Percentiles rank a stretch among this genome's conserved stretches.
Evolutionary conservation across 2,113 vertebrate species (phyloP).

Genomic region (Corapipo altera): DNA sequence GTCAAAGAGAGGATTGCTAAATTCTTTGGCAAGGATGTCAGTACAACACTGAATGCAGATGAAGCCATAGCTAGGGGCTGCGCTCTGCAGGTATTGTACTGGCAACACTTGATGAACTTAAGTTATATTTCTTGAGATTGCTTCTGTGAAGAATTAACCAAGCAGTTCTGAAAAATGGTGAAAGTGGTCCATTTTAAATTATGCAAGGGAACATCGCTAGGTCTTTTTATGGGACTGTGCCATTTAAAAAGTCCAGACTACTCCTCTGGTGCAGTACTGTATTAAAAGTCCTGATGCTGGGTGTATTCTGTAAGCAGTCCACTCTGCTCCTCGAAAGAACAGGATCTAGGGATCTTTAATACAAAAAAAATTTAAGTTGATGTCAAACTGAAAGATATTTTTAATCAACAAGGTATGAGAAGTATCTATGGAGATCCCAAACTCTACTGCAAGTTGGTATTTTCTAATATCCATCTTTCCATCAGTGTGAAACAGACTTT

Average conservation of each 20-base stretch:
- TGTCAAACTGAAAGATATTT: neutral
- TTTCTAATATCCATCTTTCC: neutral
- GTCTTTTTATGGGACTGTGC: neutral
- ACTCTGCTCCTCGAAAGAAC: neutral
- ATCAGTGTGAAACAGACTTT: neutral
- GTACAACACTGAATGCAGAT: constrained; percentile 83
- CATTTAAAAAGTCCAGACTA: neutral
- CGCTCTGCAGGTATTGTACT: constrained; percentile 75
- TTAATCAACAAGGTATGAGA: neutral
- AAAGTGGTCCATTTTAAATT: neutral
- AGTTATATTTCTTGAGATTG: neutral
- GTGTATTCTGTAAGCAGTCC: neutral
- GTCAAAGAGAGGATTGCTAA: constrained; percentile 79
- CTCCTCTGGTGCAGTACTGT: neutral
- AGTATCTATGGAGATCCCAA: neutral
- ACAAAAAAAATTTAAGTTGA: neutral
- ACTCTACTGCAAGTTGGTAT: neutral
- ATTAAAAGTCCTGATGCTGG: neutral
- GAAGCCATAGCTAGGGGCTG: constrained; percentile 82
- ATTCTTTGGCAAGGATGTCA: constrained; percentile 82
- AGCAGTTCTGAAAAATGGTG: neutral
- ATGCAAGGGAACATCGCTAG: neutral
- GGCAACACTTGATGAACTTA: neutral
- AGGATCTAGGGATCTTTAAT: neutral
- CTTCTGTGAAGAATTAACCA: neutral